Percentiles rank a stretch among this genome's conserved stretches.
Evolutionary conservation across 2,797 vertebrate species (phyloP).

Genomic region (Arnoldichthys spilopterus): DNA sequence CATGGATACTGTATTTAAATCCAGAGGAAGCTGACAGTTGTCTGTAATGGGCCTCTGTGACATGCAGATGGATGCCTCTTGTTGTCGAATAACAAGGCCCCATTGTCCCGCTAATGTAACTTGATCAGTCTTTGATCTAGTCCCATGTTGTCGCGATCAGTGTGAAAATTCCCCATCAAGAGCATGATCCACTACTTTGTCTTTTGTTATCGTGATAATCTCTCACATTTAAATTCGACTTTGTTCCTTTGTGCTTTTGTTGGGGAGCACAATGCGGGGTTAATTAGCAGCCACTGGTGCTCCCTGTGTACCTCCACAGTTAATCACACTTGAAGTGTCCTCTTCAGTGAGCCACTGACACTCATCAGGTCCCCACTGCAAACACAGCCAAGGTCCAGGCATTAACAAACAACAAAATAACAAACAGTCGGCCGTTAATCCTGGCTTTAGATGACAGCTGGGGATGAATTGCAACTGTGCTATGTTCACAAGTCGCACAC

Average conservation of each 20-base stretch:
- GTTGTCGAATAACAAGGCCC: conserved; percentile 77
- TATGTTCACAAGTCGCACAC: conserved; percentile 23
- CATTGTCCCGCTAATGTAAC: conserved; percentile 82
- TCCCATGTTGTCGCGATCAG: conserved; percentile 80
- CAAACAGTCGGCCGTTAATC: conserved; percentile 72
- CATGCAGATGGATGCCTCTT: conserved; percentile 77
- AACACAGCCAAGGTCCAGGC: conserved; percentile 68
- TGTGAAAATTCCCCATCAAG: conserved; percentile 83
- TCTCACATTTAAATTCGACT: conserved; percentile 83
- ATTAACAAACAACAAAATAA: conserved; percentile 70
- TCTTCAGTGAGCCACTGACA: conserved; percentile 71
- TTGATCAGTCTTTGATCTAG: conserved; percentile 84
- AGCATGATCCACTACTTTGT: conserved; percentile 78
- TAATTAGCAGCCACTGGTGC: conserved; percentile 86
- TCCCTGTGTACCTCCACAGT: conserved; percentile 78
- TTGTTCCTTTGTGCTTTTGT: conserved; percentile 88
- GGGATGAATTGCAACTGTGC: conserved; percentile 32
- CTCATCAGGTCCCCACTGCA: conserved; percentile 66
- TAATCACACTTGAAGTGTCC: conserved; percentile 82
- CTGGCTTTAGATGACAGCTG: conserved; percentile 55
- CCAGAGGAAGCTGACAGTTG: conserved; percentile 56
- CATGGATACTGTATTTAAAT: conserved; percentile 54
- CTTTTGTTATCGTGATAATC: conserved; percentile 85
- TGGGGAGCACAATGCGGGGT: conserved; percentile 79
- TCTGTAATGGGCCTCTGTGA: conserved; percentile 53